These are phyloP conservation scores for Phalacrocorax pelagicus DNA, from an alignment of 2,113 vertebrate genomes.

Conservation along the genomic window DNA sequence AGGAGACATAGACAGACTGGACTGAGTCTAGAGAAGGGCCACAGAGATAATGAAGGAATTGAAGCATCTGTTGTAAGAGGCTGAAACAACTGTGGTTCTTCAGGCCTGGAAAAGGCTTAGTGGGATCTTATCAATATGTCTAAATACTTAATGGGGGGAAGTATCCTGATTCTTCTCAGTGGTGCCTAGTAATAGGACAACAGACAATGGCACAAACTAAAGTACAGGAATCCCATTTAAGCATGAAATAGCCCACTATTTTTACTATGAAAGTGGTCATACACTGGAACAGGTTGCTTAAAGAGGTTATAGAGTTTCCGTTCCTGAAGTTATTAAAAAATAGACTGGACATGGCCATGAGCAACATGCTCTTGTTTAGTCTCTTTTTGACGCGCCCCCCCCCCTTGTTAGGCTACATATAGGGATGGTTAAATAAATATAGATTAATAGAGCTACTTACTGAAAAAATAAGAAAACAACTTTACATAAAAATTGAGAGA, in stretches of 20 bases:
- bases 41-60: not conserved
- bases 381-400: rapidly evolving
- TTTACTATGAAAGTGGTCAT: not conserved
- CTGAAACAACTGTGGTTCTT: not conserved
- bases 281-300: not conserved
- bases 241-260: not conserved
- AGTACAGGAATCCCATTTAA: not conserved
- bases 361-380: not conserved
- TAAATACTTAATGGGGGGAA: not conserved
- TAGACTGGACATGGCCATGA: not conserved
- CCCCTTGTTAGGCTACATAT: not conserved
- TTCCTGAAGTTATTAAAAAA: not conserved
- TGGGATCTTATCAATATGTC: not conserved
- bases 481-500: not conserved
- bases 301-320: not conserved
- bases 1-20: not conserved
- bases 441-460: not conserved
- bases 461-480: not conserved
- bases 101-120: not conserved
- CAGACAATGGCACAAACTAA: not conserved
- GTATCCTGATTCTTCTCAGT: not conserved
- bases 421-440: not conserved
- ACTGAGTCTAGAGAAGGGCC: not conserved
- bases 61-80: not conserved
- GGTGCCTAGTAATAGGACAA: not conserved